Evolutionary conservation across 2,797 vertebrate species (phyloP).

Genomic region (Crenuchus spilurus): DNA sequence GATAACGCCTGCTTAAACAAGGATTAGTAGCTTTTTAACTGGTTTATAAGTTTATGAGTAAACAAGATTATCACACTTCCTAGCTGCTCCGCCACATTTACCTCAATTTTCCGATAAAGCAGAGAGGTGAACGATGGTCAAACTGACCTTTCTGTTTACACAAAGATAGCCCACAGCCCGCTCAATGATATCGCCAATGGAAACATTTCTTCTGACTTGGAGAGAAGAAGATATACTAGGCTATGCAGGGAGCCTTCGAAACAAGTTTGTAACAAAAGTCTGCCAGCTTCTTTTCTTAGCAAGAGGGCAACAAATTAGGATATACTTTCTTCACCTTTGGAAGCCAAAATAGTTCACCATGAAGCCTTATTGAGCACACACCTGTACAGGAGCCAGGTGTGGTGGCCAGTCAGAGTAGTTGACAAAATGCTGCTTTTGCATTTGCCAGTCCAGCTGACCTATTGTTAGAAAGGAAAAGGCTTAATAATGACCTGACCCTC

Average conservation of each 20-base stretch:
- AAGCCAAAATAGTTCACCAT: constrained; percentile 25
- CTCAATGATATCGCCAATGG: background rate
- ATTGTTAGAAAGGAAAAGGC: constrained; percentile 40
- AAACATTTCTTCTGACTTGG: constrained; percentile 18
- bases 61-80: constrained; percentile 53
- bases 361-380: constrained; percentile 40
- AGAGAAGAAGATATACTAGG: background rate
- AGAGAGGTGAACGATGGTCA: constrained; percentile 24
- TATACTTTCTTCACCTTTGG: constrained; percentile 10
- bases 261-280: background rate
- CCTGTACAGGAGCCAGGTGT: constrained; percentile 43
- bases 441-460: constrained; percentile 7
- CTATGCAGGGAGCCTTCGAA: background rate
- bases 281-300: background rate
- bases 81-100: constrained; percentile 41
- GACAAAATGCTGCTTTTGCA: constrained; percentile 22
- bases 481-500: background rate
- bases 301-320: background rate
- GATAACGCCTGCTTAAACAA: constrained; percentile 56
- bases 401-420: constrained; percentile 14
- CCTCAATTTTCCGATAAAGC: constrained; percentile 40
- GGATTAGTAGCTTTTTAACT: constrained; percentile 45
- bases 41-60: constrained; percentile 49
- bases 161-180: constrained; percentile 24
- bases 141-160: constrained; percentile 41